Percentiles rank a stretch among this genome's conserved stretches.
These are phyloP conservation scores for Oplegnathus fasciatus DNA, from an alignment of 2,113 vertebrate species.

Conservation along the genomic window DNA sequence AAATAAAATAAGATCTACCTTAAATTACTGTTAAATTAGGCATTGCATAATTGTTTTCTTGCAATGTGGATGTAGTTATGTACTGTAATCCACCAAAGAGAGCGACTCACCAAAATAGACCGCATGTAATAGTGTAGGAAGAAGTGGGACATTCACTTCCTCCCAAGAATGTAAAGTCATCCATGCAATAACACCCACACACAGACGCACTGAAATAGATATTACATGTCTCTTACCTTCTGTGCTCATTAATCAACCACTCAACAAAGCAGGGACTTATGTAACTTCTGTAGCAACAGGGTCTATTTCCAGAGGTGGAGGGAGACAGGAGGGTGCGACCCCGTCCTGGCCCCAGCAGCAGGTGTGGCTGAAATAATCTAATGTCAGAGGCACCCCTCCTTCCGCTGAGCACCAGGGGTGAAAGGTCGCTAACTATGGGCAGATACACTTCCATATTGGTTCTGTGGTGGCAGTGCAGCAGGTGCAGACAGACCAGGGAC, in stretches of 20 bases:
- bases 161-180: conserved; percentile 36
- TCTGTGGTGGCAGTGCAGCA: conserved; percentile 33
- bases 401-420: conserved; percentile 57
- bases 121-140: neutral
- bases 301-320: conserved; percentile 78
- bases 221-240: conserved; percentile 8
- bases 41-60: too few relatives aligned
- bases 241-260: conserved; percentile 56
- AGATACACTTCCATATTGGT: conserved; percentile 14
- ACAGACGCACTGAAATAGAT: conserved; percentile 42
- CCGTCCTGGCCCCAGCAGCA: conserved; percentile 37
- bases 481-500: conserved; percentile 31
- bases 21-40: neutral
- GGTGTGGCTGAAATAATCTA: conserved; percentile 53
- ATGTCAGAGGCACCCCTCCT: conserved; percentile 25
- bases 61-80: neutral
- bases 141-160: neutral
- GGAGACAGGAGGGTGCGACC: conserved; percentile 51
- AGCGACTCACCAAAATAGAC: neutral
- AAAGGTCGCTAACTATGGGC: conserved; percentile 17
- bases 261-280: conserved; percentile 61
- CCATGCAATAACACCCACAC: neutral
- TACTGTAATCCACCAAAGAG: neutral
- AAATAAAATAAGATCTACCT: neutral
- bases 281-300: conserved; percentile 57